A percentile compares a stretch with the other conserved stretches of the same genome.
phyloP scores from a whole-genome alignment of 2,888 invertebrate genomes.

The Dryococelus australis region DNA sequence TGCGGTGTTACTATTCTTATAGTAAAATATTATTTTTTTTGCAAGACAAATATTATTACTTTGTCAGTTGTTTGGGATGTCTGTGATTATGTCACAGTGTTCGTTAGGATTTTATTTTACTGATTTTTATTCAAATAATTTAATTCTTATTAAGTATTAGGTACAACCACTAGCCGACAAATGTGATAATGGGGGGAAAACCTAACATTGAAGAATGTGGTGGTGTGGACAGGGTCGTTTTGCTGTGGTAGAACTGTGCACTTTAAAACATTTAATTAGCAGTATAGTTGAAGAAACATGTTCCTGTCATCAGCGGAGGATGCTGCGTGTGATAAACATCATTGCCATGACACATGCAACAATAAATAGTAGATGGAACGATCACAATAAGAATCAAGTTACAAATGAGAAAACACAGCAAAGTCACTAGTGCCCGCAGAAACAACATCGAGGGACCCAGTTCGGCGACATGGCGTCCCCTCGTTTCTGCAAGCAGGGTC shows the following conservation, averaged over 20 bases:
- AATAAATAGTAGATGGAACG: background rate
- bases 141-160: too few relatives aligned
- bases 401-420: background rate
- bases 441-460: background rate
- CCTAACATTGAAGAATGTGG: background rate
- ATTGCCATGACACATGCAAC: slow-evolving; percentile 16
- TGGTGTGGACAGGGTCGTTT: background rate
- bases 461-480: too few relatives aligned
- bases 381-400: slow-evolving; percentile 11
- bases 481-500: background rate
- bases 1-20: too few relatives aligned
- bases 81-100: too few relatives aligned
- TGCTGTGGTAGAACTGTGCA: background rate
- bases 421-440: background rate
- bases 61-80: too few relatives aligned
- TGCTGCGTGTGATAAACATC: slow-evolving; percentile 7
- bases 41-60: too few relatives aligned
- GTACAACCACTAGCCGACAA: too few relatives aligned
- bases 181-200: too few relatives aligned
- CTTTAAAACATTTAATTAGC: background rate
- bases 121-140: too few relatives aligned
- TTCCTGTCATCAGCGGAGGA: background rate
- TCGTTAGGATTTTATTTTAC: too few relatives aligned
- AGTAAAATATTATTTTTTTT: too few relatives aligned
- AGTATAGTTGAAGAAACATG: background rate